A percentile compares a stretch with the other conserved stretches of the same genome.
These are phyloP conservation scores for Tupaia tana DNA, from an alignment of 2,113 vertebrate species.

Conservation along the genomic window DNA sequence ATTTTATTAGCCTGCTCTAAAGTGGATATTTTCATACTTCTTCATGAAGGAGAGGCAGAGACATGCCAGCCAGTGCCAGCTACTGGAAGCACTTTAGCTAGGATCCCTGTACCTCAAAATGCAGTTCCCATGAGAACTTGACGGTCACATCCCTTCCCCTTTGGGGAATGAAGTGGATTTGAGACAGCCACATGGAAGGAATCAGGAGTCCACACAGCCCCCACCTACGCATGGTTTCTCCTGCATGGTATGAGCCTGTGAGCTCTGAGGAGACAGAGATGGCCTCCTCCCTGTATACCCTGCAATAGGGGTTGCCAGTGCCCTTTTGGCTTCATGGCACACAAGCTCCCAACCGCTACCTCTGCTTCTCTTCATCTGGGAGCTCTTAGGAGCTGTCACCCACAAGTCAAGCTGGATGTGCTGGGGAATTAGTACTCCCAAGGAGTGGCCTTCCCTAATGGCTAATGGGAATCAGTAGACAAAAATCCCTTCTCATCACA, in stretches of 20 bases:
- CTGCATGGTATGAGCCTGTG: not conserved
- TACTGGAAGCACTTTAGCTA: not conserved
- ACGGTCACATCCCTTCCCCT: conserved; percentile 25
- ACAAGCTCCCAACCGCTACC: not conserved
- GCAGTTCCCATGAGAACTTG: not conserved
- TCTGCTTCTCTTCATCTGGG: not conserved
- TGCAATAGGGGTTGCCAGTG: not conserved
- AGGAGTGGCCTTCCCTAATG: not conserved
- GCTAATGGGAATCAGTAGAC: not conserved
- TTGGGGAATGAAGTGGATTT: not conserved
- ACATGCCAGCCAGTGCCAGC: not conserved
- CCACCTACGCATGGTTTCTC: not conserved
- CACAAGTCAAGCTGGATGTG: not conserved
- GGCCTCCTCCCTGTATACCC: no score
- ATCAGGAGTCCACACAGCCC: not conserved
- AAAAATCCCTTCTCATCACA: not conserved
- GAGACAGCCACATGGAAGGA: not conserved
- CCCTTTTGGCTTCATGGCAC: fast-evolving
- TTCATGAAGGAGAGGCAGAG: conserved; percentile 25
- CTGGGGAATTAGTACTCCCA: not conserved
- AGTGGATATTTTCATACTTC: not conserved
- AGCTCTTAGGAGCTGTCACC: not conserved
- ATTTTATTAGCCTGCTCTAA: conserved; percentile 3
- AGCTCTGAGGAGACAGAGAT: not conserved
- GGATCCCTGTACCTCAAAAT: not conserved